phyloP scores from a whole-genome alignment of 2,113 vertebrate genomes.

The Leuciscus idus region DNA sequence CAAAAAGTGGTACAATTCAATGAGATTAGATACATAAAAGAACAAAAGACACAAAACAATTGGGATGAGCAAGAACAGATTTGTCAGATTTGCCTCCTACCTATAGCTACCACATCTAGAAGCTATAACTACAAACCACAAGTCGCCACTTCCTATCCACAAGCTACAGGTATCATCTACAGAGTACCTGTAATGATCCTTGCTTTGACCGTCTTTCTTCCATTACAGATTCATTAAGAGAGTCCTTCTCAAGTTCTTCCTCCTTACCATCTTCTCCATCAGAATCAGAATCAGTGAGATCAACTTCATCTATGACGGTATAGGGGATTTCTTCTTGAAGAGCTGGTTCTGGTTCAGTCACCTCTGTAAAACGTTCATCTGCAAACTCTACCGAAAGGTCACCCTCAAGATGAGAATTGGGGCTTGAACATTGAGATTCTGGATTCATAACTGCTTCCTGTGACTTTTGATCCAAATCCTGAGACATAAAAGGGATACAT shows the following conservation, averaged over 20 bases:
- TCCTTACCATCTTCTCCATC: constrained; percentile 38
- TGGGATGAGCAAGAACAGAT: background rate
- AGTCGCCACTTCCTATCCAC: background rate
- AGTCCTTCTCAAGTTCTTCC: constrained; percentile 1
- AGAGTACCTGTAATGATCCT: constrained; percentile 38
- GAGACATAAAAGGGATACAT: background rate
- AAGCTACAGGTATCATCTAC: background rate
- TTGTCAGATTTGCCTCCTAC: background rate
- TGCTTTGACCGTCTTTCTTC: constrained; percentile 1
- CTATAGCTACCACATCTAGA: background rate
- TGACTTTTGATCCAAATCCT: constrained; percentile 6
- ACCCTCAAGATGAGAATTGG: background rate
- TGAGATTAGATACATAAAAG: background rate
- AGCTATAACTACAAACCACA: constrained; percentile 10
- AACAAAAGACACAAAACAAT: background rate
- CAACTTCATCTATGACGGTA: constrained; percentile 73
- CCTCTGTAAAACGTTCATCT: background rate
- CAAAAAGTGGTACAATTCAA: background rate
- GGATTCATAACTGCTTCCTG: background rate
- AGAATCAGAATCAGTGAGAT: constrained; percentile 64
- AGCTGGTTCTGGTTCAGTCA: constrained; percentile 31
- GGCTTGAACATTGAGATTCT: background rate
- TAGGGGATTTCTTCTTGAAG: constrained; percentile 65
- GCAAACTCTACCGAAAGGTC: background rate
- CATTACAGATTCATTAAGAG: background rate